Evolutionary conservation across 35 echinoderm and acorn worm genomes (phyloP), one percentile per base, ranked within the genome.

Genomic region (Heliocidaris erythrogramma): DNA sequence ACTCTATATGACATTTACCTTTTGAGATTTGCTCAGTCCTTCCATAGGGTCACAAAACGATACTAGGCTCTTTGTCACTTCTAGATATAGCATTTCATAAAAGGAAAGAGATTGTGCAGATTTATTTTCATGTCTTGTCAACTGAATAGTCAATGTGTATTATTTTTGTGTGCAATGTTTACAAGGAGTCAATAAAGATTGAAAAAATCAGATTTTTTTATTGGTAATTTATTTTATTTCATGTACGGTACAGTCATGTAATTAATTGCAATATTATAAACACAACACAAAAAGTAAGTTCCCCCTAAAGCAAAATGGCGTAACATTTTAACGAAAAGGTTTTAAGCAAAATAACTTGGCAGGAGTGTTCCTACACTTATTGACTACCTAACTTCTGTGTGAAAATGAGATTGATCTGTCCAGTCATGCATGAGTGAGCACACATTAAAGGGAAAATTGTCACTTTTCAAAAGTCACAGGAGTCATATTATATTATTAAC

Each of bases 111-210:
- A 24, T 5, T 78, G 65, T 78, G 65, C 65, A 78, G 17, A 78
- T 27, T 78, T 78, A 78, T 78, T 78, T 78, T 78, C 6, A n/a
- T n/a, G 8, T 5, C 8, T n/a, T n/a, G 17, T 78, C 2, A 78
- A 78, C 7, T 78, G 65, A 78, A 78, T 78, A 42, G 18, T 21
- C 21, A 78, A 27, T 78, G 65, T 78, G 4, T 78, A 78, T 78
- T 78, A 29, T 78, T 78, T 78, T 78, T 78, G 65, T 78, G 65
- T 78, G 65, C 65, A 78, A 78, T 78, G 60, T 78, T 78, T 78
- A 42, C 17, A 78, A 27, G 65, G 65, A 78, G 65, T 78, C 65
- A 78, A 27, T 78, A 78, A 78, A 78, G 7, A 78, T 78, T 78
- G 18, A 78, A n/a, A 21, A 78, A 78, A 78, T 17, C 2, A 78